Conservation (phyloP, 2,888 invertebrate species). For the Julus scandinavius region DNA sequence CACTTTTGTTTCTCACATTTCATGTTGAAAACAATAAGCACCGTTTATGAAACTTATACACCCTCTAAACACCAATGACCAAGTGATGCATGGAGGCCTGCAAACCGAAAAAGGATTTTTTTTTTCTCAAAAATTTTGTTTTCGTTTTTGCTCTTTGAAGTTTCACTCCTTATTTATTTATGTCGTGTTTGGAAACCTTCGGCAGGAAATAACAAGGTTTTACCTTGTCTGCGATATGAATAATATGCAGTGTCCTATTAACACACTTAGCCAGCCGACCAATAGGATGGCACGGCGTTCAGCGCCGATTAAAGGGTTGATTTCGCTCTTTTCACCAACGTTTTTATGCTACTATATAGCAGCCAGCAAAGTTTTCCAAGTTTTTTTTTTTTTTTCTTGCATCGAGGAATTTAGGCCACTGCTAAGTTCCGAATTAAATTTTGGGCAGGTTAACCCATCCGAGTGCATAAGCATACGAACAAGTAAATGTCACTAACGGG, state of each 20-base stretch:
- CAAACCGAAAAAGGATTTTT: background rate
- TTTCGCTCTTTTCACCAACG: background rate
- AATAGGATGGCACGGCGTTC: conserved; percentile 16
- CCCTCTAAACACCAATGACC: background rate
- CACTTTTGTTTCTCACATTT: conserved; percentile 36
- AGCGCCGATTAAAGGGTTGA: conserved; percentile 40
- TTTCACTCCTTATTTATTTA: conserved; percentile 48
- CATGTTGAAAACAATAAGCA: conserved; percentile 8
- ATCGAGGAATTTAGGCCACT: conserved; percentile 29
- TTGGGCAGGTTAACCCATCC: conserved; percentile 17
- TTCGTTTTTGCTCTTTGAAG: conserved; percentile 29
- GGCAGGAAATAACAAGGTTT: conserved; percentile 49
- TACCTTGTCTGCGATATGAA: conserved; percentile 45
- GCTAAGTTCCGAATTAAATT: conserved; percentile 7
- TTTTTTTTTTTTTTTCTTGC: background rate
- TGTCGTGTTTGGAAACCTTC: conserved; percentile 51
- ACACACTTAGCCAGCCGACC: conserved; percentile 50
- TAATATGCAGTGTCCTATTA: conserved; percentile 55
- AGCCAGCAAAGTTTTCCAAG: background rate
- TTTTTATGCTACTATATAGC: conserved; percentile 1
- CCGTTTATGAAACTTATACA: background rate
- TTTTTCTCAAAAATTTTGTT: background rate
- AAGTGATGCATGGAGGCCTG: background rate
- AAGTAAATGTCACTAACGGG: too few species aligned
- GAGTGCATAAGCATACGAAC: too few species aligned